A percentile compares a stretch with the other conserved stretches of the same genome.
These are phyloP conservation scores for Cyprinus carpio DNA, from an alignment of 2,113 vertebrate species.

Conservation along the genomic window DNA sequence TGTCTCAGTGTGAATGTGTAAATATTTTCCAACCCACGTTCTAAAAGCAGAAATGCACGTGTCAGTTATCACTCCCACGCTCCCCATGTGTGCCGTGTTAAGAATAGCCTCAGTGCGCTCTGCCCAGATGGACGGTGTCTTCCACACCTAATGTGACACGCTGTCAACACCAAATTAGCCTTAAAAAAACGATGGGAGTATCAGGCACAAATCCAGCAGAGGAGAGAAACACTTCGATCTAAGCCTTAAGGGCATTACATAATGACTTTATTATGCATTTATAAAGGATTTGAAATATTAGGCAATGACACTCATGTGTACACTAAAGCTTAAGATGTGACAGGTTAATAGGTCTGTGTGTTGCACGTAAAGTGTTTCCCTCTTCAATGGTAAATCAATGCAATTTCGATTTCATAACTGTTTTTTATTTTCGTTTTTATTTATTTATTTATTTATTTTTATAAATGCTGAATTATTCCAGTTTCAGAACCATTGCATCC, in stretches of 20 bases:
- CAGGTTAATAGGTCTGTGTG: too few relatives aligned
- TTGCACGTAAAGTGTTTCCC: neutral
- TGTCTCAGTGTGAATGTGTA: neutral
- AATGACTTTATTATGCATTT: conserved; percentile 20
- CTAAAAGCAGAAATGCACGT: conserved; percentile 39
- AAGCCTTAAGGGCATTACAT: conserved; percentile 37
- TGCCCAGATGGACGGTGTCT: conserved; percentile 55
- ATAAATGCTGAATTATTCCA: neutral
- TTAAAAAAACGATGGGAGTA: conserved; percentile 29
- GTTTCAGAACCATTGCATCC: conserved; percentile 29
- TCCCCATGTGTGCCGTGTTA: conserved; percentile 47
- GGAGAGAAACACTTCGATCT: conserved; percentile 35
- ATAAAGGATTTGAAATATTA: neutral
- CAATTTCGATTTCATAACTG: too few relatives aligned
- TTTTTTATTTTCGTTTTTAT: too few relatives aligned
- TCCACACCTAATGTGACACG: conserved; percentile 40
- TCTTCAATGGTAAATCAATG: neutral
- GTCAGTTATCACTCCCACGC: conserved; percentile 39
- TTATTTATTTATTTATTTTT: too few relatives aligned
- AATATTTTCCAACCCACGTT: conserved; percentile 26
- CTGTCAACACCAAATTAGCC: conserved; percentile 58
- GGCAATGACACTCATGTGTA: neutral
- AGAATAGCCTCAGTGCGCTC: conserved; percentile 50
- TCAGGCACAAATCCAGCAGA: conserved; percentile 25
- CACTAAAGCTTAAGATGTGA: neutral